Conservation (phyloP, 2,888 invertebrate genomes). For the Sepiola atlantica region DNA sequence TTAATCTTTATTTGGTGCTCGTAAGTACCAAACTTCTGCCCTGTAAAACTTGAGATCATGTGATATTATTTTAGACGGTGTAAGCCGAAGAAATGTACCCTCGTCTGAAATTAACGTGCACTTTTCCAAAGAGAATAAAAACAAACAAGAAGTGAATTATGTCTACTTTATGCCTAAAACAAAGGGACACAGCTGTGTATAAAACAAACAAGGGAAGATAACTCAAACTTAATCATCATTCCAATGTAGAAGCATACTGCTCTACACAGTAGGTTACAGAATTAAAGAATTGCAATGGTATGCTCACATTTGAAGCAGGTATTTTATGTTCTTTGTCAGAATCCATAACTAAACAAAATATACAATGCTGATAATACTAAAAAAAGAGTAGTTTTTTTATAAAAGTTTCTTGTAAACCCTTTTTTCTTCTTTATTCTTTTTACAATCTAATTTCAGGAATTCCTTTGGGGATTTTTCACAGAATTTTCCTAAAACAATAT, state of each 20-base stretch:
- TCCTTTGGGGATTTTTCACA: no score
- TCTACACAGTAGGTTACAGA: neutral
- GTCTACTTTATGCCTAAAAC: no score
- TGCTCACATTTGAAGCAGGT: neutral
- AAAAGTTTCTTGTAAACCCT: neutral
- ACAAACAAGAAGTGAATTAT: no score
- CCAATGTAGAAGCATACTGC: neutral
- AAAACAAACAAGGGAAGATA: no score
- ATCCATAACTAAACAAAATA: neutral
- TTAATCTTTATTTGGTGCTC: no score
- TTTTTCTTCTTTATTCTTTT: neutral
- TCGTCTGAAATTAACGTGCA: no score
- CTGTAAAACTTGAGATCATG: no score
- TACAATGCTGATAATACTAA: neutral
- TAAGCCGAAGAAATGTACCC: no score
- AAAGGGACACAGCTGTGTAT: no score
- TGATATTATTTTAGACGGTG: no score
- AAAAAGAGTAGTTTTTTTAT: neutral
- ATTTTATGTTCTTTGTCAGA: neutral
- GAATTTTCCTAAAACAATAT: neutral
- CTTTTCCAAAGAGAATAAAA: no score
- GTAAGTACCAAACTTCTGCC: no score
- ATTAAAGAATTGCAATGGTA: neutral
- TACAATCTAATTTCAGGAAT: constrained; percentile 14
- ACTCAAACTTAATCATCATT: neutral